phyloP scores from a whole-genome alignment of 1,140 invertebrate genomes.

The Dryas iulia region DNA sequence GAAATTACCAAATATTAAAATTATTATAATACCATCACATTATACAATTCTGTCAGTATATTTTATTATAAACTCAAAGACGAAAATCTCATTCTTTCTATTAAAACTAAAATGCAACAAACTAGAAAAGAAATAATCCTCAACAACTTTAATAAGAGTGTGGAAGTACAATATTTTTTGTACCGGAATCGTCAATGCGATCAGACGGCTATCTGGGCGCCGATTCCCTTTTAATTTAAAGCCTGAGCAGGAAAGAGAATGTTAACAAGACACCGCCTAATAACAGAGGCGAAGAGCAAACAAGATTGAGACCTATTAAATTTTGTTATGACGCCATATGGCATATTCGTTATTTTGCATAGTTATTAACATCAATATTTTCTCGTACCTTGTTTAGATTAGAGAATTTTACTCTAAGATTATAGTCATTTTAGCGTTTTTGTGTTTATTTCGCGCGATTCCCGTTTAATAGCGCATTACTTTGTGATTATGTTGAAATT shows the following conservation, averaged over 20 bases:
- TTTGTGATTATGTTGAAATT: background rate
- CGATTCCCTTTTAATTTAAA: conserved; percentile 76
- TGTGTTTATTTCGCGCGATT: background rate
- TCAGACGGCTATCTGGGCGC: conserved; percentile 46
- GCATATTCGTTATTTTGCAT: conserved; percentile 45
- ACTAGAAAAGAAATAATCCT: conserved; percentile 48
- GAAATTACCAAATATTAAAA: too few relatives aligned
- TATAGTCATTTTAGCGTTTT: conserved; percentile 13
- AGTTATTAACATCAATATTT: conserved; percentile 32
- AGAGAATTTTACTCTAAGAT: conserved; percentile 8
- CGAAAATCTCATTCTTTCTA: conserved; percentile 41
- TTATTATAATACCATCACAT: too few relatives aligned
- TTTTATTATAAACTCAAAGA: background rate
- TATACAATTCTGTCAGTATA: too few relatives aligned
- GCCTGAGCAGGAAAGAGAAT: conserved; percentile 64
- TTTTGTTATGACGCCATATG: conserved; percentile 67
- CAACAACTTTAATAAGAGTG: conserved; percentile 73
- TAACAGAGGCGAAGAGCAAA: conserved; percentile 72
- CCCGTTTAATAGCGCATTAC: background rate
- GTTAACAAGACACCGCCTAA: conserved; percentile 74
- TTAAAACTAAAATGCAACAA: background rate
- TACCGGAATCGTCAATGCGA: conserved; percentile 77
- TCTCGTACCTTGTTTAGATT: conserved; percentile 22
- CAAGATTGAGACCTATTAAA: conserved; percentile 54
- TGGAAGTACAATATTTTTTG: conserved; percentile 78